Evolutionary conservation across 2,888 invertebrate genomes (phyloP).

Genomic region (Metopia argyrocephala): DNA sequence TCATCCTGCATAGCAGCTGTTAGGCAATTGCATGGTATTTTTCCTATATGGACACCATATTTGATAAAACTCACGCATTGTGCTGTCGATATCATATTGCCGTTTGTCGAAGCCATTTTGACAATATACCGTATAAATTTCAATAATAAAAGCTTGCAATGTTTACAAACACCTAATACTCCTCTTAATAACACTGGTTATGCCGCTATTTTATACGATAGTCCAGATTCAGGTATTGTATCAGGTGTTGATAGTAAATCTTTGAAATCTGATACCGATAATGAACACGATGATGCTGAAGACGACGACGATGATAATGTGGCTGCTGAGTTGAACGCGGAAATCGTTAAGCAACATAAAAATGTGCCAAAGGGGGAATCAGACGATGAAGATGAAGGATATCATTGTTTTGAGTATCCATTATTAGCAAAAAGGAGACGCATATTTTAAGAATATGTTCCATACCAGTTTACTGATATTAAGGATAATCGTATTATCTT

Average conservation of each 20-base stretch:
- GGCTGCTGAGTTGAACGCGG: neutral
- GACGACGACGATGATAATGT: neutral
- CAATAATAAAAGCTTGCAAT: slow-evolving; percentile 39
- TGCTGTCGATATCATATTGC: slow-evolving; percentile 72
- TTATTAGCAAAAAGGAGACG: slow-evolving; percentile 61
- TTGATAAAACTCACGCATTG: slow-evolving; percentile 78
- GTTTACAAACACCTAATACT: slow-evolving; percentile 38
- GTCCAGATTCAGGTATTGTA: slow-evolving; percentile 74
- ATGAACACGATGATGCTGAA: slow-evolving; percentile 52
- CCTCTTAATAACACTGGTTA: slow-evolving; percentile 11
- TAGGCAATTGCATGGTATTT: slow-evolving; percentile 75
- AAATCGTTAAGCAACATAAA: neutral
- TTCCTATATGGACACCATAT: slow-evolving; percentile 78
- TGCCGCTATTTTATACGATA: slow-evolving; percentile 65
- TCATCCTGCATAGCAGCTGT: slow-evolving; percentile 80
- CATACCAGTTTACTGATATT: neutral
- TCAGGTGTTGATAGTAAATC: slow-evolving; percentile 66
- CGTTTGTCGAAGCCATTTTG: slow-evolving; percentile 71
- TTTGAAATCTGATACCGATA: slow-evolving; percentile 62
- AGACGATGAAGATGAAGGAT: slow-evolving; percentile 52
- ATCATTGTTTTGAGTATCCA: slow-evolving; percentile 52
- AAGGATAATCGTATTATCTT: slow-evolving; percentile 2
- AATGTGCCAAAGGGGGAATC: slow-evolving; percentile 24
- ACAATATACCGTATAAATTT: slow-evolving; percentile 66
- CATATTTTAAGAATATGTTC: slow-evolving; percentile 53